phyloP scores from a whole-genome alignment of 2,113 vertebrate genomes.

The Poicephalus meyeri region DNA sequence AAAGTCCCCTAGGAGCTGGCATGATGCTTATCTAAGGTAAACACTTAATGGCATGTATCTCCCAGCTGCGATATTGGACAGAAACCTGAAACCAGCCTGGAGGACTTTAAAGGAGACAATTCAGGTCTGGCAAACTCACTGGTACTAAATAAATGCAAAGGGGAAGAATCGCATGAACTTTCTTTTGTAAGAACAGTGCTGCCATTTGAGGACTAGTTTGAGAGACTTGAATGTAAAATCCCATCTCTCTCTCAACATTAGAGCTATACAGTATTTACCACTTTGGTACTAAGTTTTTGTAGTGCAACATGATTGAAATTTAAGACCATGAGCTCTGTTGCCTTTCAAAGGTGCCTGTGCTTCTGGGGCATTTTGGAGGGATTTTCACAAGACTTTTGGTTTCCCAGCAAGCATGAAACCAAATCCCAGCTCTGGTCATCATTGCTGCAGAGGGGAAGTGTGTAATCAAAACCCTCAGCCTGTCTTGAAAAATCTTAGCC shows the following conservation, averaged over 20 bases:
- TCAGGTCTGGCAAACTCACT: background rate
- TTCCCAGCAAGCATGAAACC: background rate
- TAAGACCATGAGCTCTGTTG: background rate
- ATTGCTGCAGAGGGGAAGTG: background rate
- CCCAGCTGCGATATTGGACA: background rate
- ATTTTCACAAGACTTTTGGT: background rate
- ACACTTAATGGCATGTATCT: background rate
- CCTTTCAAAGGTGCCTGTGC: background rate
- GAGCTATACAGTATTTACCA: background rate
- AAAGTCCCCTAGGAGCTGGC: background rate
- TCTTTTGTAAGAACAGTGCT: background rate
- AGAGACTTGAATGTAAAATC: background rate
- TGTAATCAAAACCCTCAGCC: background rate
- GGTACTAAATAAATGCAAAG: background rate
- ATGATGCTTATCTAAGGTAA: background rate
- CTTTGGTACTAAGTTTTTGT: background rate
- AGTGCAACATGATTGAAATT: background rate
- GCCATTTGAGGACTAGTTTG: background rate
- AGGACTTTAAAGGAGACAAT: background rate
- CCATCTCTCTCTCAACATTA: background rate
- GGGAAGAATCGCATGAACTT: background rate
- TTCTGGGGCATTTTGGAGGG: background rate
- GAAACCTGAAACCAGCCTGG: background rate
- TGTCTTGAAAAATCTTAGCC: background rate
- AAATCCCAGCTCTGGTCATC: rapidly evolving